phyloP scores from a whole-genome alignment of 2,113 vertebrate genomes.

The Limanda limanda region DNA sequence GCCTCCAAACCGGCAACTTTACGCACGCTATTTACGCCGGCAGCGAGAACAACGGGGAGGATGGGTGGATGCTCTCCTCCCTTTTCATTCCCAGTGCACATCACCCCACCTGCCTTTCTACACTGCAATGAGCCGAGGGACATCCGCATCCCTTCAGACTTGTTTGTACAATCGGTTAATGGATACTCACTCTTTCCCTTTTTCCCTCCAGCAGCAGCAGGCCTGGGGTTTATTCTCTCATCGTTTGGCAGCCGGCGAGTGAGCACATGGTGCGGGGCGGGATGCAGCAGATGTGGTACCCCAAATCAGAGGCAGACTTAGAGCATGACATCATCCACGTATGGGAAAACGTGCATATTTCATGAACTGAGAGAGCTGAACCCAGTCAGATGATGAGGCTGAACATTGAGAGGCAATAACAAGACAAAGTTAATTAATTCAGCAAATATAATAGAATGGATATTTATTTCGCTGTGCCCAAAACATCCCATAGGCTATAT shows the following conservation, averaged over 20 bases:
- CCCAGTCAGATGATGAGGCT: not conserved
- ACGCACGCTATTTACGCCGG: slow-evolving; percentile 41
- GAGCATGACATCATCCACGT: slow-evolving; percentile 74
- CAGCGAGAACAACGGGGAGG: slow-evolving; percentile 47
- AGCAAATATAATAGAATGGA: not conserved
- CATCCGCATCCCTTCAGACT: not conserved
- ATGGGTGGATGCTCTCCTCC: slow-evolving; percentile 50
- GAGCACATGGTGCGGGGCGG: slow-evolving; percentile 69
- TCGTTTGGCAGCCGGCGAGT: slow-evolving; percentile 49
- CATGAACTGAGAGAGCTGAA: slow-evolving; percentile 18
- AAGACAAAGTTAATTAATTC: not conserved
- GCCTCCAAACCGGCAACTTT: slow-evolving; percentile 57
- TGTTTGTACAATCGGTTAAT: not conserved
- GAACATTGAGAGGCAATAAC: not conserved
- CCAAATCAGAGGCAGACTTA: slow-evolving; percentile 63
- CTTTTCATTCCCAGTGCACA: slow-evolving; percentile 24
- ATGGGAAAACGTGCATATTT: slow-evolving; percentile 58
- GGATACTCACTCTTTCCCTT: slow-evolving; percentile 66
- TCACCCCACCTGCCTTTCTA: slow-evolving; percentile 26
- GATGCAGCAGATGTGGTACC: slow-evolving; percentile 29
- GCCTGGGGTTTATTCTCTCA: slow-evolving; percentile 47
- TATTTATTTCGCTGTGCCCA: not conserved
- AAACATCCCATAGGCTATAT: not conserved
- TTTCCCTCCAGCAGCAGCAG: slow-evolving; percentile 21
- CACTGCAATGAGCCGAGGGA: not conserved